Evolutionary conservation across 1,140 invertebrate genomes (phyloP).

Genomic region (Samia ricini): DNA sequence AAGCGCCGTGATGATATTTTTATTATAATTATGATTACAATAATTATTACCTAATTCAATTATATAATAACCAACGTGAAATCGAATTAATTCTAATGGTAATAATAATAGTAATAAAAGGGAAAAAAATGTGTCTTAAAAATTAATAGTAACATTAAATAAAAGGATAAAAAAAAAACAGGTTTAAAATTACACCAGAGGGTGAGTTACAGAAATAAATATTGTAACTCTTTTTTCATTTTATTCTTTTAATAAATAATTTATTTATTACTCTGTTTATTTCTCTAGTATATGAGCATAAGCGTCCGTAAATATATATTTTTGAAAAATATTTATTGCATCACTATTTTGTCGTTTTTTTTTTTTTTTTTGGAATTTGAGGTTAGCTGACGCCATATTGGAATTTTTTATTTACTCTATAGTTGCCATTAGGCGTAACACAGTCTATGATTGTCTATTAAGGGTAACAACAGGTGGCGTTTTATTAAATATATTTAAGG

Average conservation of each 20-base stretch:
- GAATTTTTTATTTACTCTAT: slow-evolving; percentile 27
- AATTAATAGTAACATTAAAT: slow-evolving; percentile 74
- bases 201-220: slow-evolving; percentile 31
- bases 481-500: slow-evolving; percentile 8
- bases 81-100: slow-evolving; percentile 68
- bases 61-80: slow-evolving; percentile 64
- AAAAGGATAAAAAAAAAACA: slow-evolving; percentile 55
- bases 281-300: slow-evolving; percentile 55
- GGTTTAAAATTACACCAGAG: slow-evolving; percentile 31
- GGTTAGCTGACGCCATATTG: slow-evolving; percentile 37
- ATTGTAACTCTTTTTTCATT: slow-evolving; percentile 29
- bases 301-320: slow-evolving; percentile 37
- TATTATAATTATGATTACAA: slow-evolving; percentile 26
- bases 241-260: slow-evolving; percentile 58
- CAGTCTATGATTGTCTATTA: slow-evolving; percentile 25
- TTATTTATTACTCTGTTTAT: slow-evolving; percentile 31
- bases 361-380: slow-evolving; percentile 44
- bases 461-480: slow-evolving; percentile 14
- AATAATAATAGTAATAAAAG: slow-evolving; percentile 37
- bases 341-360: slow-evolving; percentile 47
- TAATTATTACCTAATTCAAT: slow-evolving; percentile 33
- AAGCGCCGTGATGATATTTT: slow-evolving; percentile 29
- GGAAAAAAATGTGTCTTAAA: slow-evolving; percentile 60
- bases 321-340: slow-evolving; percentile 29
- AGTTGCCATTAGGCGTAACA: slow-evolving; percentile 19